Evolutionary conservation across 2,888 invertebrate species (phyloP), one percentile per base, ranked within the genome.

Genomic region (Tenthredo livida): DNA sequence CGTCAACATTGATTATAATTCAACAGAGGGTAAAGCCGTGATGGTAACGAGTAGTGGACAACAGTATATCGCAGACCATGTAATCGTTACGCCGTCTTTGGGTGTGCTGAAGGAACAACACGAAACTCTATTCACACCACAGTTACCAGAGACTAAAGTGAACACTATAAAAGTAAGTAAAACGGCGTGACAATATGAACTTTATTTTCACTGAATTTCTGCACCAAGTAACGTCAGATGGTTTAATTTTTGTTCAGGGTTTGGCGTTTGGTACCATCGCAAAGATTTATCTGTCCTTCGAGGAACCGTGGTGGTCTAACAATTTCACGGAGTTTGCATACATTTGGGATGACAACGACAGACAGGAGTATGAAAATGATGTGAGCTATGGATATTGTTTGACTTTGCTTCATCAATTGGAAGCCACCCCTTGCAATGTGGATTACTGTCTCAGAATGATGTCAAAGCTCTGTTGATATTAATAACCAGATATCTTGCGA

Each of bases 71-170:
- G 96, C 96, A 0, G 95, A 95, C 88, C 95, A 95, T 89, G 95
- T 96, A 0, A 95, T 97, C 43, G 93, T 96, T 0, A 97, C 97
- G 0, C 94, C 95, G 0, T 96, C 97, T 0, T 91, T 97, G 0
- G 97, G 97, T 0, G 96, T 96, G 0, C 92, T 97, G 21, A 97
- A 97, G 90, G 94, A 94, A 29, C 93, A 94, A 84, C 92, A 95
- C 85, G 87, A 92, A 10, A 91, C 90, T 0, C 86, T 96, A 43
- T 96, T 96, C 89, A 89, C 92, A 5, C 96, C 96, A 0, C 88
- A 92, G 3, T 91, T 96, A 54, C 95, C 96, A 0, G 85, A 90
- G 15, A 89, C 91, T 4, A 96, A 96, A 93, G 87, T 94, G 0
- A 92, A 92, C 17, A 94, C 95, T 0, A 96, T 96, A 70, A 87